Conservation (phyloP, 2,797 vertebrate species). For the Alcedo quadribrachys region DNA sequence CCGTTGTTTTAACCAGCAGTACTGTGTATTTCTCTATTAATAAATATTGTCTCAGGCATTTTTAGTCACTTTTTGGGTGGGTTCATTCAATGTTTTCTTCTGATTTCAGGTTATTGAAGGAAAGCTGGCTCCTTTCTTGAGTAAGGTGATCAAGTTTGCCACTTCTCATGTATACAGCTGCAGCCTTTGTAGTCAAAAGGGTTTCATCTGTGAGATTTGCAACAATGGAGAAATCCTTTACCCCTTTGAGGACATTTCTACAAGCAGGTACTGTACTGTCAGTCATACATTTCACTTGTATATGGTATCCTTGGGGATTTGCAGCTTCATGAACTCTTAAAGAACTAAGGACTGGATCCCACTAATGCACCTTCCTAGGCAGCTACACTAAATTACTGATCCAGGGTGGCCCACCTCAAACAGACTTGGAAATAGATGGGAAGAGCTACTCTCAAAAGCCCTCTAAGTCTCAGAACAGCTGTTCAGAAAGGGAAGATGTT, state of each 20-base stretch:
- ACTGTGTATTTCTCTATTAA: slow-evolving; percentile 23
- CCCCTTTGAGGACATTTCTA: slow-evolving; percentile 95
- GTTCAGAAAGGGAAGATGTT: not conserved
- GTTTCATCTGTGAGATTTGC: slow-evolving; percentile 98
- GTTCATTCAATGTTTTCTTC: slow-evolving; percentile 22
- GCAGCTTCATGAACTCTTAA: not conserved
- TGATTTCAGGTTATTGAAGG: slow-evolving; percentile 93
- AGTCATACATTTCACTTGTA: not conserved
- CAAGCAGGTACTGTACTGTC: slow-evolving; percentile 86
- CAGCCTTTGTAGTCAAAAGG: slow-evolving; percentile 96
- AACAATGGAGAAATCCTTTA: slow-evolving; percentile 95
- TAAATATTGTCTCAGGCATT: slow-evolving; percentile 3
- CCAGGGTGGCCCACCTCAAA: not conserved
- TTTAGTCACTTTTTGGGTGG: not conserved
- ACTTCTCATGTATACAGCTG: slow-evolving; percentile 95
- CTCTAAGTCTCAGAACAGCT: not conserved
- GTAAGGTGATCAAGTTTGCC: slow-evolving; percentile 98
- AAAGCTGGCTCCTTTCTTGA: slow-evolving; percentile 94
- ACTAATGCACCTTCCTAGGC: not conserved
- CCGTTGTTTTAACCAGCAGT: not conserved
- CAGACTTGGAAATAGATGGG: not conserved
- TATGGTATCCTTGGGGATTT: not conserved
- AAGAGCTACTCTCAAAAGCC: not conserved
- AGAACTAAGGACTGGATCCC: not conserved
- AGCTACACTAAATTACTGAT: not conserved